Base-by-base conservation (phyloP, 1,140 invertebrate genomes). In the Adoxophyes honmai region DNA sequence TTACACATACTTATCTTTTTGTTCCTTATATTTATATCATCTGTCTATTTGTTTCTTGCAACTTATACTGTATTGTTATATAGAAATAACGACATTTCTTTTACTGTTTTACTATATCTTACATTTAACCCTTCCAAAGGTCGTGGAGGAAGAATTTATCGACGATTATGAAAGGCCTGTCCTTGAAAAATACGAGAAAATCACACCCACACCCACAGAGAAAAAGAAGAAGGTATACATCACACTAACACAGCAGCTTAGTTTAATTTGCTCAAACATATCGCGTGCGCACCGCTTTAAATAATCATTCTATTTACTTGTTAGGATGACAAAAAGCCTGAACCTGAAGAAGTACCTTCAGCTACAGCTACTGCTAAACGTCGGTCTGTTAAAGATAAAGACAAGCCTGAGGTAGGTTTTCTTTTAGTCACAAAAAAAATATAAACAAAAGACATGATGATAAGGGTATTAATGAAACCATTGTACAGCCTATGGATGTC, bases 101-200 rank as follows among this genome's bases (percentile, higher is more conserved):
- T 2, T 28, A 28, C 21, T 28, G 2, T 6, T 3, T 28, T 28
- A 28, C 21, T 28, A 28, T 28, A 28, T 28, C 21, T 28, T 28
- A 28, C 6, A 28, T 28, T 38, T 48, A 11, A 42, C 56, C 53
- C 60, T 68, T 68, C 78, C 75, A 55, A 84, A 86, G 70, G 92
- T 93, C 56, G 90, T 90, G 18, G 90, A 90, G 59, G 89, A 80
- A 60, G 79, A 88, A 60, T 86, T 87, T 69, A 64, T 87, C 65
- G 84, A 87, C 28, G 92, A 94, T 80, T 93, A 93, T 69, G 92
- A 93, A 58, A 90, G 92, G 59, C 84, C 93, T 3, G 92, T 93
- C 5, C 88, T 94, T 11, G 93, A 94, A 73, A 93, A 93, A 84
- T 92, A 90, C 66, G 90, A 91, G 60, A 90, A 90, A 75, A 86